These are phyloP conservation scores for Riptortus pedestris DNA, from an alignment of 1,140 invertebrate genomes.

Conservation along the genomic window DNA sequence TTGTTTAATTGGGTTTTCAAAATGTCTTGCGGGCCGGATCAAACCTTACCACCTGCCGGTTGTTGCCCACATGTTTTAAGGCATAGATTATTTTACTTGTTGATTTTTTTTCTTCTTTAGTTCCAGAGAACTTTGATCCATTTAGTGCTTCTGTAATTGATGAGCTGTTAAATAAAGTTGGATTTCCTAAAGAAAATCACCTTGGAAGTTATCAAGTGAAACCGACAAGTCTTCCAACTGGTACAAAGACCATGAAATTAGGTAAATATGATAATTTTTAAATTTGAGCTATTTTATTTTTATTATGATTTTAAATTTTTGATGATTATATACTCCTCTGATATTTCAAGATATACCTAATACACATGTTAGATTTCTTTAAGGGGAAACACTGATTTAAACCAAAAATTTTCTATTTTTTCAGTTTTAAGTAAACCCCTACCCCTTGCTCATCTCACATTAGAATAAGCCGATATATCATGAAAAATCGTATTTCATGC, in stretches of 20 bases:
- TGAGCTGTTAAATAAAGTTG: conserved; percentile 16
- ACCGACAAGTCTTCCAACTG: conserved; percentile 13
- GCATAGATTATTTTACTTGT: neutral
- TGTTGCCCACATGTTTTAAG: too few relatives aligned
- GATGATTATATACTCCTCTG: neutral
- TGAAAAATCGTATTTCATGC: too few relatives aligned
- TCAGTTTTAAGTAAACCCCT: too few relatives aligned
- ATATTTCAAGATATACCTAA: too few relatives aligned
- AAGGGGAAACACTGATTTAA: too few relatives aligned
- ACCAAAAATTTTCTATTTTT: too few relatives aligned
- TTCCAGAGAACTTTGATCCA: conserved; percentile 13
- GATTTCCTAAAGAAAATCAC: conserved; percentile 19
- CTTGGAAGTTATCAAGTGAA: neutral
- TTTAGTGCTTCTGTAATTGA: conserved; percentile 15
- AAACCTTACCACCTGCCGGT: too few relatives aligned
- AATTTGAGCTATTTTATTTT: neutral
- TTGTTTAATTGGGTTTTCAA: too few relatives aligned
- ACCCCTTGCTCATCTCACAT: too few relatives aligned
- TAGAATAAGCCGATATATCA: too few relatives aligned
- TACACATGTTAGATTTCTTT: too few relatives aligned
- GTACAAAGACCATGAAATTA: conserved; percentile 26
- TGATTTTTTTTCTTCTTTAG: neutral
- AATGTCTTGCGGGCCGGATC: too few relatives aligned
- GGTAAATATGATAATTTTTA: conserved; percentile 23
- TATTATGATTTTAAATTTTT: neutral